Evolutionary conservation across 2,888 invertebrate genomes (phyloP), one percentile per base, ranked within the genome.

Genomic region (Stenichneumon culpator): DNA sequence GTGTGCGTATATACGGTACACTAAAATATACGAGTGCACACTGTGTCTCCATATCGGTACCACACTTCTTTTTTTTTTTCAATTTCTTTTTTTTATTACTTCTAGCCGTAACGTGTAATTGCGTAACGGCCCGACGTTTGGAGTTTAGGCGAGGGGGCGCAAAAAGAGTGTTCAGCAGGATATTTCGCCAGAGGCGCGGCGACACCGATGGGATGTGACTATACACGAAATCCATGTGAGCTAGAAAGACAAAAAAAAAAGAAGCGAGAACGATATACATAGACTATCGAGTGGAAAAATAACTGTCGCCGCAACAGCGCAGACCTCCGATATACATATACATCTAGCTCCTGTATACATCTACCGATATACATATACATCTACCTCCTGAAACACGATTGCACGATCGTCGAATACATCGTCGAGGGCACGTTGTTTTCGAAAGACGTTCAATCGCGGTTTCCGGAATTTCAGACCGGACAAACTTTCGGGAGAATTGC

Each of bases 201-300:
- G 69, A 69, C 74, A 52, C 70, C 52, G 14, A 32, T 54, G 39
- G 67, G 39, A 75, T 72, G 67, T 50, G 72, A 67, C 63, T 28
- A 36, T 50, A 60, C 68, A 19, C 32, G 19, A 22, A 47, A 68
- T 80, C 54, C 47, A 57, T 69, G 79, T 32, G 79, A 75, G 47
- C 70, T 63, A 65, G 67, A 83, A 54, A 65, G 22, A 22, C 32
- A 39, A 22, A 60, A 28, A 60, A 57, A 19, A 68, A 68, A 25
- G 22, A 36, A 6, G 25, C 36, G 39, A 5, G 44, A 52, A 14
- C 28, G 73, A 72, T 65, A 57, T 28, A 11, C 36, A 54, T n/a
- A 14, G 28, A 52, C 2, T 44, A 72, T 70, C 47, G 32, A 79
- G 79, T 83, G 79, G 79, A 83, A 83, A 83, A 83, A 83, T 83